A percentile compares a stretch with the other conserved stretches of the same genome.
Conservation (phyloP, 1,140 invertebrate genomes). For the Caenorhabditis remanei region DNA sequence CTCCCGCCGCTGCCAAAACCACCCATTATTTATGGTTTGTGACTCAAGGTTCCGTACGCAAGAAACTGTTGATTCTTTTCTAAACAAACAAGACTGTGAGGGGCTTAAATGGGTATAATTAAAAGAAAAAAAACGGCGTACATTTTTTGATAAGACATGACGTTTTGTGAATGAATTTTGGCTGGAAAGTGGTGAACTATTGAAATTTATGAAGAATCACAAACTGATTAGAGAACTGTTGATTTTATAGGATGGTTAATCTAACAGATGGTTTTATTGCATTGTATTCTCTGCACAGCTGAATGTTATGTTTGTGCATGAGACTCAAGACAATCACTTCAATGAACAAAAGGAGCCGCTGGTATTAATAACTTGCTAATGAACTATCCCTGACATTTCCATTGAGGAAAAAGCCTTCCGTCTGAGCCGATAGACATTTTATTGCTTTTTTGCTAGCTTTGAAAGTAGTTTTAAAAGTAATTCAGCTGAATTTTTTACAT, state of each 20-base stretch:
- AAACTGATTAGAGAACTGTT: conserved; percentile 16
- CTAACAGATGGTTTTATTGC: background rate
- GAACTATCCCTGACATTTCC: background rate
- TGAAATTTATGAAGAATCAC: conserved; percentile 22
- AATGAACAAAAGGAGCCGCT: background rate
- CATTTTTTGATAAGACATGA: conserved; percentile 20
- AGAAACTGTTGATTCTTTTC: background rate
- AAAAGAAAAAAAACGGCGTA: background rate
- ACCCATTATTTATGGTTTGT: conserved; percentile 17
- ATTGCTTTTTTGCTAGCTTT: background rate
- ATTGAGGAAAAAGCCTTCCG: background rate
- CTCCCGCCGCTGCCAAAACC: background rate
- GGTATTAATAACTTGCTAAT: background rate
- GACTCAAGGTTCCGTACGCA: background rate
- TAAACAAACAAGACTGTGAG: conserved; percentile 9
- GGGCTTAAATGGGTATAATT: conserved; percentile 16
- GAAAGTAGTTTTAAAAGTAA: no score
- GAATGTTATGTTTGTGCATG: no score
- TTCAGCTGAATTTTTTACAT: no score
- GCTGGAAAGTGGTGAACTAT: background rate
- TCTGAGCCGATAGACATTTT: no score
- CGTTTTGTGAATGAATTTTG: conserved; percentile 27
- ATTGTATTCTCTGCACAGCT: no score
- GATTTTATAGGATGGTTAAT: background rate
- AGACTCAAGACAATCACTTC: no score